These are phyloP conservation scores for Bolinopsis microptera DNA, from an alignment of 37 sponge, comb jelly and placozoan species.

Conservation along the genomic window DNA sequence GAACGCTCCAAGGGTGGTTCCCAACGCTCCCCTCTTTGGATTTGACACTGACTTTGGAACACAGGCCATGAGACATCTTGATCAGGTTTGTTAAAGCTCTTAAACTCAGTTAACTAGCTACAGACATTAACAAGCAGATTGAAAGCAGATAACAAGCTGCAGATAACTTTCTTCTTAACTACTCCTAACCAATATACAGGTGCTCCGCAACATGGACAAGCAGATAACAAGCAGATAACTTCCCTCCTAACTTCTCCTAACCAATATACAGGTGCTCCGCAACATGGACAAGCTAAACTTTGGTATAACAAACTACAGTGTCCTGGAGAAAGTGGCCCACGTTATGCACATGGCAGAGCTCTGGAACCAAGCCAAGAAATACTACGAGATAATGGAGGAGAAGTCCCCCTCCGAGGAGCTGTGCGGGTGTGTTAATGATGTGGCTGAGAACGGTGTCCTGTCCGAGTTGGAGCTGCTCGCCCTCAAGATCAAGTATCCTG, in stretches of 20 bases:
- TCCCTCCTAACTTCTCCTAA: too few species aligned
- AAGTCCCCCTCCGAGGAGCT: background rate
- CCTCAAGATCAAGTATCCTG: constrained; percentile 59
- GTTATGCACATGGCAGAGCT: constrained; percentile 46
- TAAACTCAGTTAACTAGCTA: too few species aligned
- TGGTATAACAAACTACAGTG: constrained; percentile 20
- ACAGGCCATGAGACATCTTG: constrained; percentile 22
- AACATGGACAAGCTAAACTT: constrained; percentile 9
- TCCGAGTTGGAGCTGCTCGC: constrained; percentile 46
- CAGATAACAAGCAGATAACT: too few species aligned
- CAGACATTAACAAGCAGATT: too few species aligned
- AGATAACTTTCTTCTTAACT: too few species aligned
- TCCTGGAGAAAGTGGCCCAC: constrained; percentile 25
- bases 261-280: background rate
- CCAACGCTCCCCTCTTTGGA: background rate
- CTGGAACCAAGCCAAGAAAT: background rate
- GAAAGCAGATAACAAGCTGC: too few species aligned
- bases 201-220: constrained; percentile 47
- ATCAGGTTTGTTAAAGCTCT: constrained; percentile 9
- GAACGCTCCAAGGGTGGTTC: background rate
- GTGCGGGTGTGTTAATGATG: constrained; percentile 25
- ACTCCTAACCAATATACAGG: background rate
- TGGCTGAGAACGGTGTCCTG: background rate
- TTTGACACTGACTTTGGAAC: constrained; percentile 18
- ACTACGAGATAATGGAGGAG: background rate